These are phyloP conservation scores for Nematolebias whitei DNA, from an alignment of 2,113 vertebrate genomes.

Conservation along the genomic window DNA sequence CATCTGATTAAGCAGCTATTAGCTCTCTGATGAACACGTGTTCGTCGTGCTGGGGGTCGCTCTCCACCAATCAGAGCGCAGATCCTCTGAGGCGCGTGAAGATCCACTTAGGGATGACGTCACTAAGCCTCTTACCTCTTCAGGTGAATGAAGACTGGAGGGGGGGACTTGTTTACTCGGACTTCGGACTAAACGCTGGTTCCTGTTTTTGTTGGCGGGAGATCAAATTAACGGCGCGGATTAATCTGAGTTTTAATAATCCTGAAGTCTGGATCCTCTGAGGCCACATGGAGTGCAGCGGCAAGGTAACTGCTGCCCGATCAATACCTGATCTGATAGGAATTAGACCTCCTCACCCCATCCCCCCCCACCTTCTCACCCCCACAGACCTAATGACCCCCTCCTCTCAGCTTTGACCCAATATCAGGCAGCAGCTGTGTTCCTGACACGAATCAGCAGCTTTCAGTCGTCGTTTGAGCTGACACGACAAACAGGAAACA, in stretches of 20 bases:
- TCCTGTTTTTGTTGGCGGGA: not conserved
- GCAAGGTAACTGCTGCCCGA: conserved; percentile 50
- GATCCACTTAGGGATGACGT: conserved; percentile 67
- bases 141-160: conserved; percentile 50
- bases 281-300: conserved; percentile 49
- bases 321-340: not conserved
- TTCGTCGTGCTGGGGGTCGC: not conserved
- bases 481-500: too few relatives aligned
- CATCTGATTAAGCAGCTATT: conserved; percentile 8
- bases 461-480: too few relatives aligned
- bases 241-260: conserved; percentile 1
- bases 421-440: not conserved
- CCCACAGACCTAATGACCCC: too few relatives aligned
- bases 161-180: conserved; percentile 38
- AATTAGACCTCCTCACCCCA: not conserved
- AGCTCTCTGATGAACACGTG: conserved; percentile 8
- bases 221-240: conserved; percentile 8
- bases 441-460: too few relatives aligned
- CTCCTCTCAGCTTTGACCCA: not conserved
- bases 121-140: conserved; percentile 65
- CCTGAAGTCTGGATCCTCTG: conserved; percentile 13
- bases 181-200: conserved; percentile 1
- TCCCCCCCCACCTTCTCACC: not conserved
- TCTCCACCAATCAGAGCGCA: conserved; percentile 37
- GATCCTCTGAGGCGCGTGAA: conserved; percentile 5